Evolutionary conservation across 2,888 invertebrate species (phyloP), one percentile per base, ranked within the genome.

Genomic region (Lutraria lutraria): DNA sequence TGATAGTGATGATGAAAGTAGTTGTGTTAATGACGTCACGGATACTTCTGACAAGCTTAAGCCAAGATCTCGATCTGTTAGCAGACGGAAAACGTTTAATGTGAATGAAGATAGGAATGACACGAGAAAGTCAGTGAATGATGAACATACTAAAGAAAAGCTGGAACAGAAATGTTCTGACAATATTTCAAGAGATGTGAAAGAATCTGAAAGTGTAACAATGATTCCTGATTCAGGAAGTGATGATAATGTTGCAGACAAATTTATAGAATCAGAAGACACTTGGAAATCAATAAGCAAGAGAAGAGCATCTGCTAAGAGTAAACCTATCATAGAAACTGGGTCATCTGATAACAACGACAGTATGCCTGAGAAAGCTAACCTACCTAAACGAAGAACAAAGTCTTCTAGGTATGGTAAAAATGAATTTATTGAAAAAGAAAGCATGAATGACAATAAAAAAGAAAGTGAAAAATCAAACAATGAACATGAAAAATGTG

Each of bases 21-120:
- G 83, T 68, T 53, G 34, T 13, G 86, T 34, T 31, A 82, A 86
- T 25, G 83, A 79, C 43, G 31, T 43, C 25, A 25, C 25, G 29
- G 63, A 72, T 29, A 72, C 10, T 12, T 3, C 2, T 76, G 52
- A 81, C 52, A 68, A 81, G 56, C 84, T 83, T 81, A 89, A 80
- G 54, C 84, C 83, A 6, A 86, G 89, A 43, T 86, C 89, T 34
- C 63, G 72, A 60, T 68, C 56, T 53, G n/a, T 79, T 19, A 25
- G 29, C 29, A 87, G 29, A 76, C 63, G 76, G 68, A 87, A 82
- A 83, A 82, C 87, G 54, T n/a, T 34, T 84, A 52, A 83, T 29
- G 43, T 25, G 8, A 80, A 83, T 52, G n/a, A 52, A 52, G 80
- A 31, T 53, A 80, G 84, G 52, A 82, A 60, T 68, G 25, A 25